Base-by-base conservation (phyloP, 1,140 invertebrate genomes). In the Diploscapter pachys region DNA sequence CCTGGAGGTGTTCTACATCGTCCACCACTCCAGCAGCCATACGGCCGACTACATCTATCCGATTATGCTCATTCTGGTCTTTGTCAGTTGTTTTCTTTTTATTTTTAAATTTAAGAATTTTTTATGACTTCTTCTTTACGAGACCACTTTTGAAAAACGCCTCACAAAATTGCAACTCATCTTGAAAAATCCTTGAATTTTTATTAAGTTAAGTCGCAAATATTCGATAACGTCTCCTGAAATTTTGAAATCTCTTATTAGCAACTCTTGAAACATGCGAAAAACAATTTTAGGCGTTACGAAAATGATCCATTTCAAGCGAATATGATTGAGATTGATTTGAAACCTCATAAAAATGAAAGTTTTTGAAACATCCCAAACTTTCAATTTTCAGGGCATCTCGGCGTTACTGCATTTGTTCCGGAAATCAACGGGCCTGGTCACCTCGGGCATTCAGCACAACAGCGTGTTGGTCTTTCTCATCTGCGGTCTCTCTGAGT, bases 371-470 rank as follows among this genome's bases (percentile, higher is more conserved):
- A 11, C 57, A 11, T 59, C 57, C 31, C 1, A 11, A 11, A 11
- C 1, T 59, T 31, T 59, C 57, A 11, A 11, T 4, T 68, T 74
- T 50, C 57, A 74, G 73, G 52, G 57, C 5, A 59, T 13, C 55
- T 69, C 66, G 4, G 62, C 64, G 13, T 9, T 67, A 3, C 13
- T 56, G 9, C 73, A 74, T 69, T 11, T 74, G 3, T 5, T 74
- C 3, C 64, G 73, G 11, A 65, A 57, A 4, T 51, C 51, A 1
- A 67, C 69, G 50, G 75, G 75, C 50, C 69, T 71, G 9, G 75
- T 76, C n/a, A 66, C 75, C 8, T 76, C 75, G 5, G 75, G 69
- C 55, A 72, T 76, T 72, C 75, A 76, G 63, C 75, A 76, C 13
- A 61, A 72, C 31, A 66, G 69, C 3, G 62, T 61, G 3, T 31